Evolutionary conservation across 2,888 invertebrate genomes (phyloP).

Genomic region (Agonopterix subpropinquella): DNA sequence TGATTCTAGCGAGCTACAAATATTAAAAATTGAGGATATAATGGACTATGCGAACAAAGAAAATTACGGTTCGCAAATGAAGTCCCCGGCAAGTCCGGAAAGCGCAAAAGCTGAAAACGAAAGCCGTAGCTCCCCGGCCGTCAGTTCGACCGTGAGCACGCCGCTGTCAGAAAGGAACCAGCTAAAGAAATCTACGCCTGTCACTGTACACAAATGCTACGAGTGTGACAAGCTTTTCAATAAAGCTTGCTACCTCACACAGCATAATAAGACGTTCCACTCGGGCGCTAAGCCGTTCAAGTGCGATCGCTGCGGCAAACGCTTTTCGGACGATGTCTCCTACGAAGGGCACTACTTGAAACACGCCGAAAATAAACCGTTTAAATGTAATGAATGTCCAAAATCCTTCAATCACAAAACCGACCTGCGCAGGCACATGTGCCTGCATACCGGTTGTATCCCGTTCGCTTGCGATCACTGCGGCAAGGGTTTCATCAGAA

Average conservation of each 20-base stretch:
- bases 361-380: conserved; percentile 88
- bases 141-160: conserved; percentile 58
- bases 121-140: conserved; percentile 50
- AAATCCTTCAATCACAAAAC: conserved; percentile 95
- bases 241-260: conserved; percentile 91
- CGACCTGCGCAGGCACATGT: conserved; percentile 90
- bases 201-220: conserved; percentile 79
- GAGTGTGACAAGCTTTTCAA: conserved; percentile 91
- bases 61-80: conserved; percentile 65
- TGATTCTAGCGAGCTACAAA: conserved; percentile 52
- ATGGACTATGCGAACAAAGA: conserved; percentile 73
- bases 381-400: conserved; percentile 89
- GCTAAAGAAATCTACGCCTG: conserved; percentile 43
- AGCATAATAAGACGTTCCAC: conserved; percentile 93
- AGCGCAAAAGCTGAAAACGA: conserved; percentile 59
- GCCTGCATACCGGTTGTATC: conserved; percentile 90
- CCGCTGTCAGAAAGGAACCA: conserved; percentile 63
- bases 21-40: conserved; percentile 65
- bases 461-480: conserved; percentile 89
- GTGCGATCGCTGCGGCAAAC: conserved; percentile 89
- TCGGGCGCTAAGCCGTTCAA: conserved; percentile 90
- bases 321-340: conserved; percentile 83
- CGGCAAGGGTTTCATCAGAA: conserved; percentile 91
- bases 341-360: conserved; percentile 85
- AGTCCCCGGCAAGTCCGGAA: conserved; percentile 68